Evolutionary conservation across 2,797 vertebrate species (phyloP).

Genomic region (Novumbra hubbsi): DNA sequence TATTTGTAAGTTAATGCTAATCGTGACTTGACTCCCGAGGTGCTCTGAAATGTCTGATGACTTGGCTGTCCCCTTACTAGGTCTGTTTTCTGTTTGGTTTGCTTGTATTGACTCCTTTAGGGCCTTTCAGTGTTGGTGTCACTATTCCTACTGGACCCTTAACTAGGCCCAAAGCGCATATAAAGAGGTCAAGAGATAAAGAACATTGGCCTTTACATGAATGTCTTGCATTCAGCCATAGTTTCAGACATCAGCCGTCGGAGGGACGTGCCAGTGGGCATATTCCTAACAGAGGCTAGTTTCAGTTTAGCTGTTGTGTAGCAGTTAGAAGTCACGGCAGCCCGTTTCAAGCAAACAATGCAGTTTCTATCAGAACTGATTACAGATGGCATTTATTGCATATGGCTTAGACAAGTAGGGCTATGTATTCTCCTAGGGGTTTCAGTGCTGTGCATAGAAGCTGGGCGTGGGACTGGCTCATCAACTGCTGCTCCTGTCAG

Average conservation of each 20-base stretch:
- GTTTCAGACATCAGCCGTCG: not conserved
- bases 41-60: not conserved
- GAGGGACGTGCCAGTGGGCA: not conserved
- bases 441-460: too few species aligned
- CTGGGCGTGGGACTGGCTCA: slow-evolving; percentile 2
- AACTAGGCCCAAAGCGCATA: not conserved
- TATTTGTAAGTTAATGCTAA: too few species aligned
- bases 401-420: too few species aligned
- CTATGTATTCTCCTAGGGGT: too few species aligned
- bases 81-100: not conserved
- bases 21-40: not conserved
- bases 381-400: too few species aligned
- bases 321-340: too few species aligned
- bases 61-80: too few species aligned
- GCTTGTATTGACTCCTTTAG: not conserved
- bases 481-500: slow-evolving; percentile 33
- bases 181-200: not conserved
- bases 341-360: too few species aligned
- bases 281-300: too few species aligned
- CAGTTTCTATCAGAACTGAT: too few species aligned
- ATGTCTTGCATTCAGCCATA: not conserved
- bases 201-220: not conserved
- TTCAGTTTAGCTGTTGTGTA: too few species aligned
- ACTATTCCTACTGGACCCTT: not conserved
- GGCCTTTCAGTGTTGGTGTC: not conserved